Evolutionary conservation across 2,113 vertebrate species (phyloP).

Genomic region (Hyperopisus bebe): DNA sequence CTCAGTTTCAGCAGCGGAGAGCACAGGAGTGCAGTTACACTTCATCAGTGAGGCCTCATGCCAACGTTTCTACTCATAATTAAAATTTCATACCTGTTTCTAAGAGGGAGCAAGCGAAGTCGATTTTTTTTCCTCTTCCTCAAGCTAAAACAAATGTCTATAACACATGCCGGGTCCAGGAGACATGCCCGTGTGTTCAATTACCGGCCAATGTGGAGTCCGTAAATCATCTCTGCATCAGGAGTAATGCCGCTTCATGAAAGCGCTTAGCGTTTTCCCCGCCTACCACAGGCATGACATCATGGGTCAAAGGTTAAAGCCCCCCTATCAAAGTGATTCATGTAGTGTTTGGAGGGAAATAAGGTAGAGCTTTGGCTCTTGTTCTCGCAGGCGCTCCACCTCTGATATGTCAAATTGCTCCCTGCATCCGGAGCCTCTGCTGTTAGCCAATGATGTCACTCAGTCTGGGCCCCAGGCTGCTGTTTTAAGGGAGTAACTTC

Average conservation of each 20-base stretch:
- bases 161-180: slow-evolving; percentile 23
- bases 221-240: slow-evolving; percentile 39
- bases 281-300: slow-evolving; percentile 45
- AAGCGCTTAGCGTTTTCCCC: slow-evolving; percentile 33
- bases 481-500: slow-evolving; percentile 42
- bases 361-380: slow-evolving; percentile 45
- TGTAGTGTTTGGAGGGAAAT: slow-evolving; percentile 45
- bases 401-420: slow-evolving; percentile 55
- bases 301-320: slow-evolving; percentile 51
- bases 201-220: slow-evolving; percentile 44
- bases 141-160: slow-evolving; percentile 33
- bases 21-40: not conserved
- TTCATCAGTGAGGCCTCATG: not conserved
- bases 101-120: not conserved
- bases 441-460: slow-evolving; percentile 49
- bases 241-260: slow-evolving; percentile 37
- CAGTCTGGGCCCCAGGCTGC: not conserved
- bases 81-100: slow-evolving; percentile 21
- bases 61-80: slow-evolving; percentile 14
- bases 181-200: slow-evolving; percentile 31
- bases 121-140: not conserved
- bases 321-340: slow-evolving; percentile 49
- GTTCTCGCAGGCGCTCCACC: slow-evolving; percentile 32
- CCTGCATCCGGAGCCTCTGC: slow-evolving; percentile 42
- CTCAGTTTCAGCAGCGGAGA: not conserved